phyloP scores from a whole-genome alignment of 2,113 vertebrate genomes.

The Catharus bicknelli region DNA sequence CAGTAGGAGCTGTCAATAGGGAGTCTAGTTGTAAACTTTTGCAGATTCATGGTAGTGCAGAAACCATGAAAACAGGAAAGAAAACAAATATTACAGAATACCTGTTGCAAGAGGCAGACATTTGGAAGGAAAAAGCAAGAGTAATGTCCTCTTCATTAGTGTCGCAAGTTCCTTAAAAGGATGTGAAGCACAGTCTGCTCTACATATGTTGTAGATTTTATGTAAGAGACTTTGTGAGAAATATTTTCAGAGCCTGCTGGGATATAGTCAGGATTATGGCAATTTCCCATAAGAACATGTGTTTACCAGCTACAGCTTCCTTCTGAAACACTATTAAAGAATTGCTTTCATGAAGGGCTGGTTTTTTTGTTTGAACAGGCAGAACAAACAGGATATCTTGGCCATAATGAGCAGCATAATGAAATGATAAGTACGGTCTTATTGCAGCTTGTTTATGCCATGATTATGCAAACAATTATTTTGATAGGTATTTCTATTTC shows the following conservation, averaged over 20 bases:
- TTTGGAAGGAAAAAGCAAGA: conserved; percentile 11
- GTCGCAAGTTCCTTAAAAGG: conserved; percentile 56
- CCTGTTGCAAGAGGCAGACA: background rate
- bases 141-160: conserved; percentile 1
- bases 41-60: background rate
- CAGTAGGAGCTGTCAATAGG: conserved; percentile 19
- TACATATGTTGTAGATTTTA: conserved; percentile 67
- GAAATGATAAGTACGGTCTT: conserved; percentile 21
- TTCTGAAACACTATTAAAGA: conserved; percentile 51
- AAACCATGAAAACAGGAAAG: background rate
- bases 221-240: conserved; percentile 62
- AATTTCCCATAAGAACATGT: conserved; percentile 72
- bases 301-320: conserved; percentile 71
- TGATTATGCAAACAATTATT: conserved; percentile 2
- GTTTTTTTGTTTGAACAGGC: conserved; percentile 15
- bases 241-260: conserved; percentile 65
- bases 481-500: conserved; percentile 2
- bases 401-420: conserved; percentile 7
- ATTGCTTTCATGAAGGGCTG: conserved; percentile 41
- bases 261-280: conserved; percentile 53
- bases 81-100: background rate
- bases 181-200: conserved; percentile 24
- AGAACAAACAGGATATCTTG: conserved; percentile 61
- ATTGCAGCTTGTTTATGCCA: conserved; percentile 10
- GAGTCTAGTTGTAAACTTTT: conserved; percentile 3